Conservation (phyloP, 2,113 vertebrate species). For the Sylvietta virens region DNA sequence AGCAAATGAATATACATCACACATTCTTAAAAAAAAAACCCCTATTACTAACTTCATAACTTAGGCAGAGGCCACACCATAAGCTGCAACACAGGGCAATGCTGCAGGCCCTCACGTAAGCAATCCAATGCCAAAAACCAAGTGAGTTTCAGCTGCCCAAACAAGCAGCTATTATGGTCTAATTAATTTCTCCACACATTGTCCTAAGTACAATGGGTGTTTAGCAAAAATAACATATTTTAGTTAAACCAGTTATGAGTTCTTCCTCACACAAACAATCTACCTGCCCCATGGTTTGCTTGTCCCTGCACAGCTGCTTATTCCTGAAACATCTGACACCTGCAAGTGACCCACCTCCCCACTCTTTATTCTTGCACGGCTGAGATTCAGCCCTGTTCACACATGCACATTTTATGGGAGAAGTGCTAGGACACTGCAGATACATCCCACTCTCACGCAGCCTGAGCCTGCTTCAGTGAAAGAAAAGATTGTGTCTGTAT, state of each 20-base stretch:
- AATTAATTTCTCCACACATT: background rate
- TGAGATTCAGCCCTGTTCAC: background rate
- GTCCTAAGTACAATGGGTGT: background rate
- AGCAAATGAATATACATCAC: background rate
- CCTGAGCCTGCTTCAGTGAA: background rate
- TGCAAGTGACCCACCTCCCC: background rate
- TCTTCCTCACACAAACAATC: background rate
- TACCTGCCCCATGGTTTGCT: background rate
- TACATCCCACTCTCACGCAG: background rate
- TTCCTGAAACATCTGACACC: background rate
- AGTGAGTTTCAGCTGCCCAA: background rate
- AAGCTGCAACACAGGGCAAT: background rate
- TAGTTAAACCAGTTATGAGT: background rate
- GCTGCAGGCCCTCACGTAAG: background rate
- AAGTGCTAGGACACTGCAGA: accelerated
- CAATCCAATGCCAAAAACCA: background rate
- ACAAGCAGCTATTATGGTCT: background rate
- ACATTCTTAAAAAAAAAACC: background rate
- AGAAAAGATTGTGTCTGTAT: accelerated
- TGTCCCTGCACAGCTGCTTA: background rate
- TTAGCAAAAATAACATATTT: background rate
- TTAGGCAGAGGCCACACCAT: background rate
- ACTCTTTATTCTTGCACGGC: accelerated
- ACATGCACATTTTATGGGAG: accelerated
- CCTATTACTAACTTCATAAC: accelerated